These are phyloP conservation scores for Sapayoa aenigma DNA, from an alignment of 2,113 vertebrate species.

Conservation along the genomic window DNA sequence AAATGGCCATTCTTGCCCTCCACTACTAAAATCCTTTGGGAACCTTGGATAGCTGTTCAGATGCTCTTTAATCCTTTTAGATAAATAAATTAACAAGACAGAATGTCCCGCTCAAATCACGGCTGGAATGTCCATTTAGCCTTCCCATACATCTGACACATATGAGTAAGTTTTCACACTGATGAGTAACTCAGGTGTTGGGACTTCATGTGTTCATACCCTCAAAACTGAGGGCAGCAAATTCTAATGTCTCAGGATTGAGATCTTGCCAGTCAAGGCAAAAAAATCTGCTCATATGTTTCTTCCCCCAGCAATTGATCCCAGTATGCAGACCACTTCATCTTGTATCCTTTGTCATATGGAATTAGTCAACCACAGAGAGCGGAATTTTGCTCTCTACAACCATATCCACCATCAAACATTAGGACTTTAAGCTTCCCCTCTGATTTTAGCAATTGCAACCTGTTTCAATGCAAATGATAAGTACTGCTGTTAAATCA, in stretches of 20 bases:
- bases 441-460: not conserved
- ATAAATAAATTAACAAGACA: constrained; percentile 39
- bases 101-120: not conserved
- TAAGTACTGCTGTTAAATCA: constrained; percentile 11
- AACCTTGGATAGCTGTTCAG: not conserved
- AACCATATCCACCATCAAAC: not conserved
- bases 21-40: not conserved
- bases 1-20: not conserved
- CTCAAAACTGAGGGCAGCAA: constrained; percentile 20
- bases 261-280: not conserved
- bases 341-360: not conserved
- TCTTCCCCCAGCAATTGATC: not conserved
- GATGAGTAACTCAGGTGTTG: not conserved
- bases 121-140: not conserved
- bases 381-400: not conserved
- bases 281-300: not conserved
- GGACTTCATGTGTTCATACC: constrained; percentile 18
- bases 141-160: not conserved
- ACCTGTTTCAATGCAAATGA: constrained; percentile 11
- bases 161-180: not conserved
- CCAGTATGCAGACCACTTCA: not conserved
- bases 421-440: not conserved
- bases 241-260: not conserved
- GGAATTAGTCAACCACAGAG: not conserved
- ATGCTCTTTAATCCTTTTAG: not conserved